A percentile compares a stretch with the other conserved stretches of the same genome.
phyloP scores from a whole-genome alignment of 2,113 vertebrate species.

The Calypte anna region DNA sequence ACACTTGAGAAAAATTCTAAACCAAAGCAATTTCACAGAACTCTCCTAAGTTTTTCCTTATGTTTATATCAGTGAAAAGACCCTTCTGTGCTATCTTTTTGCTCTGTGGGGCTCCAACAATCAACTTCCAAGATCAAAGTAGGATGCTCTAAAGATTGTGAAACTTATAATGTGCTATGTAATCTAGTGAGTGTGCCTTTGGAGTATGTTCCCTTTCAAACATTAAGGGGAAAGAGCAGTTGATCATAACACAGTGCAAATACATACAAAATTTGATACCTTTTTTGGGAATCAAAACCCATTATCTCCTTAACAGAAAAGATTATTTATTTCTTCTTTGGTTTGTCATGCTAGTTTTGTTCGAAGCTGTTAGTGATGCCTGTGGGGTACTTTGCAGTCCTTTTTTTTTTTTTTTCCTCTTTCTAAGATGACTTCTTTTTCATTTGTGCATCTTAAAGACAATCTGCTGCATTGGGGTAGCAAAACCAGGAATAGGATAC shows the following conservation, averaged over 20 bases:
- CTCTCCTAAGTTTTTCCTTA: constrained; percentile 57
- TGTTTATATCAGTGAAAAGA: constrained; percentile 64
- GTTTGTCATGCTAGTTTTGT: neutral
- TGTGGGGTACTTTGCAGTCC: neutral
- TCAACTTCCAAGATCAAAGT: constrained; percentile 73
- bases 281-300: constrained; percentile 48
- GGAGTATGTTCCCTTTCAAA: constrained; percentile 41
- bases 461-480: neutral
- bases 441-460: neutral
- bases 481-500: neutral
- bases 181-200: constrained; percentile 47
- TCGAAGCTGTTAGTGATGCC: neutral
- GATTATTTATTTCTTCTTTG: constrained; percentile 35
- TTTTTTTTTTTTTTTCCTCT: neutral
- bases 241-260: constrained; percentile 30
- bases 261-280: constrained; percentile 38
- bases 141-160: constrained; percentile 16
- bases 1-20: constrained; percentile 64
- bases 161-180: constrained; percentile 19
- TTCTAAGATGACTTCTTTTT: neutral
- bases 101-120: constrained; percentile 66
- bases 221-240: neutral
- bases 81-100: constrained; percentile 25
- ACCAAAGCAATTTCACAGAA: constrained; percentile 73
- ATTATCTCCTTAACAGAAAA: constrained; percentile 39